phyloP scores from a whole-genome alignment of 2,888 invertebrate species.

The Litoditis marina region DNA sequence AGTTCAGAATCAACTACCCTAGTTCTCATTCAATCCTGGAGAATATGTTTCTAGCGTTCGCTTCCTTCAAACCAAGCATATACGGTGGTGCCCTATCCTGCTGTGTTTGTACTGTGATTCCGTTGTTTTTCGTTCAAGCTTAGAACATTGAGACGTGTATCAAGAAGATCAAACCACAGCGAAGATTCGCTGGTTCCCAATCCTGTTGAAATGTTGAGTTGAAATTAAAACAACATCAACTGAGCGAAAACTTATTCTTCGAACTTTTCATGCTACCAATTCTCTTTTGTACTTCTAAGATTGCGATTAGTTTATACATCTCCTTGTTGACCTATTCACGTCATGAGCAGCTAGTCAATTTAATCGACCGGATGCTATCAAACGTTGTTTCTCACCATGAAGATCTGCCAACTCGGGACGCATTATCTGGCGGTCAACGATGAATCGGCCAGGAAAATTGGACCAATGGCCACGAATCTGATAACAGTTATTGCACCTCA shows the following conservation, averaged over 20 bases:
- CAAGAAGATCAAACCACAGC: too few relatives aligned
- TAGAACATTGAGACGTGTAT: too few relatives aligned
- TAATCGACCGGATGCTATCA: background rate
- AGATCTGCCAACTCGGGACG: conserved; percentile 18
- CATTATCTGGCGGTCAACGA: conserved; percentile 12
- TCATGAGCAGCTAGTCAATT: background rate
- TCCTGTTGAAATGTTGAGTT: too few relatives aligned
- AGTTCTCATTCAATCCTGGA: background rate
- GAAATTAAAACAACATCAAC: too few relatives aligned
- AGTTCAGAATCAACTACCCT: too few relatives aligned
- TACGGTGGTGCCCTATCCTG: too few relatives aligned
- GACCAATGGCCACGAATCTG: conserved; percentile 7
- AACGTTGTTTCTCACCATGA: too few relatives aligned
- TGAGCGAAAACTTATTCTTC: too few relatives aligned
- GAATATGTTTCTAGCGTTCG: background rate
- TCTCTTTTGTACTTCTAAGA: background rate
- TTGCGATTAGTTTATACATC: background rate
- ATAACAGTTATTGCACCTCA: conserved; percentile 17
- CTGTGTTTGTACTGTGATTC: too few relatives aligned
- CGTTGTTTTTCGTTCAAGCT: too few relatives aligned
- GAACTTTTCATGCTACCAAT: background rate
- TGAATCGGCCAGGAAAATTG: conserved; percentile 7
- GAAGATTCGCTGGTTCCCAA: too few relatives aligned
- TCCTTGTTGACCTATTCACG: background rate
- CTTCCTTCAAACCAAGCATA: too few relatives aligned